Conservation (phyloP, 2,797 vertebrate species). For the Oreortyx pictus region DNA sequence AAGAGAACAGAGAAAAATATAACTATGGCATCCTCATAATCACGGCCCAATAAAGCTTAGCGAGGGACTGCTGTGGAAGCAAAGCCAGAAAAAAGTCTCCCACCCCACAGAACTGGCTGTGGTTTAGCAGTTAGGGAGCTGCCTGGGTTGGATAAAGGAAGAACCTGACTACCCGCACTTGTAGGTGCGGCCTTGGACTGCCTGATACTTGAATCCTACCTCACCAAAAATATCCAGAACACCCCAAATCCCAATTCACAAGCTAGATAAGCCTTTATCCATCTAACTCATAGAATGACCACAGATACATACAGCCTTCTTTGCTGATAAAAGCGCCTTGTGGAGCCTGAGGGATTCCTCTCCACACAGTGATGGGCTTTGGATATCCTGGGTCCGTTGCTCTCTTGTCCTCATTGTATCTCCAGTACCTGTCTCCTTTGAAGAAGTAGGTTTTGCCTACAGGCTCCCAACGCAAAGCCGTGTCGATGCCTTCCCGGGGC, state of each 20-base stretch:
- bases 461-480: slow-evolving; percentile 94
- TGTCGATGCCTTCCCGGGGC: slow-evolving; percentile 93
- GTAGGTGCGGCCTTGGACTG: not conserved
- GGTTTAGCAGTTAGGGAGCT: not conserved
- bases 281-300: not conserved
- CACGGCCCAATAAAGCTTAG: not conserved
- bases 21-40: not conserved
- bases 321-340: slow-evolving; percentile 98
- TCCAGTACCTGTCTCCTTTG: slow-evolving; percentile 97
- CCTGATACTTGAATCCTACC: not conserved
- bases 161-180: not conserved
- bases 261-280: accelerated
- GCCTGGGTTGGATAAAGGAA: not conserved
- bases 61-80: not conserved
- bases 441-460: slow-evolving; percentile 98
- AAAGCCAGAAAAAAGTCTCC: not conserved
- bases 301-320: slow-evolving; percentile 92
- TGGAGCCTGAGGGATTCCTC: slow-evolving; percentile 91
- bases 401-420: slow-evolving; percentile 94
- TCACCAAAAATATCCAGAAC: not conserved
- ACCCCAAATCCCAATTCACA: not conserved
- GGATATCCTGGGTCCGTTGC: slow-evolving; percentile 93
- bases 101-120: not conserved
- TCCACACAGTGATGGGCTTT: slow-evolving; percentile 95
- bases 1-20: not conserved